phyloP scores from a whole-genome alignment of 1,140 invertebrate genomes.

The Cepaea nemoralis region DNA sequence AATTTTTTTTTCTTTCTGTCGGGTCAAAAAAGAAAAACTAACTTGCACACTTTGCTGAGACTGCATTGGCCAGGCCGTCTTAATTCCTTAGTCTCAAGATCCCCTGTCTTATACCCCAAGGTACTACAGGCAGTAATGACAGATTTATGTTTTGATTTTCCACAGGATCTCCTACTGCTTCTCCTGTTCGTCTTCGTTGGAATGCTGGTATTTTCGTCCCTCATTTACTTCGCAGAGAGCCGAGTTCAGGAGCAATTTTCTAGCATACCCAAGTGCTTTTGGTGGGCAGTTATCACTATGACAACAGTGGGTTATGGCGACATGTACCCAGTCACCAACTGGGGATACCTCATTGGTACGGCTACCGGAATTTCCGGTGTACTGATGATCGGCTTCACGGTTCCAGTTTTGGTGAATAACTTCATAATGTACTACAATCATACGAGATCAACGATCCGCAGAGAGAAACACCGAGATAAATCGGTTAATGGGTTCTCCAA shows the following conservation, averaged over 20 bases:
- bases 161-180: constrained; percentile 89
- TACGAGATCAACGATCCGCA: constrained; percentile 41
- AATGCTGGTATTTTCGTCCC: constrained; percentile 96
- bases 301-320: constrained; percentile 99
- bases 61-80: too few species aligned
- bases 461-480: constrained; percentile 26
- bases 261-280: constrained; percentile 96
- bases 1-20: too few species aligned
- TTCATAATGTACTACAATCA: constrained; percentile 86
- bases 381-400: constrained; percentile 99
- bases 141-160: neutral
- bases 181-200: constrained; percentile 99
- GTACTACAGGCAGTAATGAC: too few species aligned
- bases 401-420: constrained; percentile 75
- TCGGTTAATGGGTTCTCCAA: neutral
- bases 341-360: constrained; percentile 68
- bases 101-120: too few species aligned
- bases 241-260: constrained; percentile 42
- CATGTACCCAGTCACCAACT: constrained; percentile 75
- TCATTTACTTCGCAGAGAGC: constrained; percentile 76
- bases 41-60: too few species aligned
- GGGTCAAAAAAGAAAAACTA: too few species aligned
- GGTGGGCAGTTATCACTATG: constrained; percentile 92
- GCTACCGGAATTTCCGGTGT: constrained; percentile 96
- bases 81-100: too few species aligned